Evolutionary conservation across 2,797 vertebrate genomes (phyloP).

Genomic region (Limosa lapponica): DNA sequence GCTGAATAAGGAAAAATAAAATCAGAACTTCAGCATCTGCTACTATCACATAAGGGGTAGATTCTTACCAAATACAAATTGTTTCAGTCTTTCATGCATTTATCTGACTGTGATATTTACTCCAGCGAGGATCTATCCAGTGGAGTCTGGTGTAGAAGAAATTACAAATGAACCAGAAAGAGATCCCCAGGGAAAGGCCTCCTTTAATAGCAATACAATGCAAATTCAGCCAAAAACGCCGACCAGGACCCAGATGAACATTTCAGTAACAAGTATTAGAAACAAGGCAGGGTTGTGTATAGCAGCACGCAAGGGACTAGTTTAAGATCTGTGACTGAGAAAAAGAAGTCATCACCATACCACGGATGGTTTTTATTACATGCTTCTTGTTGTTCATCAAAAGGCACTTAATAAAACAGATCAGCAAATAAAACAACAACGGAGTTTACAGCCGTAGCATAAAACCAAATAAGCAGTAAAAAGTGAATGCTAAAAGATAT

Average conservation of each 20-base stretch:
- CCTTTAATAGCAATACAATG: not conserved
- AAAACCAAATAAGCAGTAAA: conserved; percentile 3
- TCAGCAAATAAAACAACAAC: conserved; percentile 5
- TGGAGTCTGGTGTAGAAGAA: not conserved
- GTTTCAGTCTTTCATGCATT: not conserved
- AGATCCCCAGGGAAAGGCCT: not conserved
- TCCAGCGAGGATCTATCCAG: not conserved
- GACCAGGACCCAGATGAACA: not conserved
- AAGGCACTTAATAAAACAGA: conserved; percentile 13
- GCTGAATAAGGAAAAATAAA: not conserved
- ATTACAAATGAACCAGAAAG: not conserved
- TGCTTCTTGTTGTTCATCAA: not conserved
- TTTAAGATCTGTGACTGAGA: not conserved
- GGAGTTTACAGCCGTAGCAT: not conserved
- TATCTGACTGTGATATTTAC: not conserved
- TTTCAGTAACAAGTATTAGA: not conserved
- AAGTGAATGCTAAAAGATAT: not conserved
- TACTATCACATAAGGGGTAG: not conserved
- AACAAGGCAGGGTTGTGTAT: not conserved
- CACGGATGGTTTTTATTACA: not conserved
- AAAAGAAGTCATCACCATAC: not conserved
- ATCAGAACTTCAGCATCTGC: not conserved
- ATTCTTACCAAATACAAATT: not conserved
- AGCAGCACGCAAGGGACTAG: not conserved
- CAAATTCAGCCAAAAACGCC: not conserved